phyloP scores from a whole-genome alignment of 1,140 invertebrate species.

The Cylas formicarius region DNA sequence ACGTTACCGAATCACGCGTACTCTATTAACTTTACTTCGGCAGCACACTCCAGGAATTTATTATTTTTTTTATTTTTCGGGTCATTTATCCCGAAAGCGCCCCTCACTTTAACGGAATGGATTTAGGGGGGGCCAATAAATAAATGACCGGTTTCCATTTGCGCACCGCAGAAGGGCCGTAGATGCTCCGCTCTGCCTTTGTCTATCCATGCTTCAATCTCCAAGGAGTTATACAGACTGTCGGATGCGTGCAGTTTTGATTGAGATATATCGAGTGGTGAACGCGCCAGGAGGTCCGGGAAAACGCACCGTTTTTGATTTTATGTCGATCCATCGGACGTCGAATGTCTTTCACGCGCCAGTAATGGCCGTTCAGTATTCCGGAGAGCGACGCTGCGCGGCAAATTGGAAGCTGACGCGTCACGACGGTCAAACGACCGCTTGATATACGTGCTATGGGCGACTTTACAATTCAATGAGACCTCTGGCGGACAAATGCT shows the following conservation, averaged over 20 bases:
- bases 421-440: too few relatives aligned
- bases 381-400: too few relatives aligned
- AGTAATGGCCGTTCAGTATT: too few relatives aligned
- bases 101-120: constrained; percentile 16
- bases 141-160: constrained; percentile 29
- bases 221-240: constrained; percentile 28
- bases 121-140: constrained; percentile 27
- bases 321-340: constrained; percentile 13
- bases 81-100: constrained; percentile 20
- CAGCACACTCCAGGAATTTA: constrained; percentile 13
- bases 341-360: constrained; percentile 5
- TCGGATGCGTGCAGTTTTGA: constrained; percentile 30
- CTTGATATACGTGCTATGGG: too few relatives aligned
- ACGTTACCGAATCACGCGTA: too few relatives aligned
- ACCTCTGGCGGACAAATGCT: too few relatives aligned
- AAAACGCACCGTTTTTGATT: constrained; percentile 17
- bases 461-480: too few relatives aligned
- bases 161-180: constrained; percentile 13
- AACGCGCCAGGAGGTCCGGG: constrained; percentile 19
- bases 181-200: constrained; percentile 17
- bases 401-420: too few relatives aligned
- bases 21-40: too few relatives aligned
- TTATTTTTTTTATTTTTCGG: constrained; percentile 21
- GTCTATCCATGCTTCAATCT: constrained; percentile 27
- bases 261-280: constrained; percentile 28